Evolutionary conservation across 2,113 vertebrate genomes (phyloP).

Genomic region (Hipposideros armiger): DNA sequence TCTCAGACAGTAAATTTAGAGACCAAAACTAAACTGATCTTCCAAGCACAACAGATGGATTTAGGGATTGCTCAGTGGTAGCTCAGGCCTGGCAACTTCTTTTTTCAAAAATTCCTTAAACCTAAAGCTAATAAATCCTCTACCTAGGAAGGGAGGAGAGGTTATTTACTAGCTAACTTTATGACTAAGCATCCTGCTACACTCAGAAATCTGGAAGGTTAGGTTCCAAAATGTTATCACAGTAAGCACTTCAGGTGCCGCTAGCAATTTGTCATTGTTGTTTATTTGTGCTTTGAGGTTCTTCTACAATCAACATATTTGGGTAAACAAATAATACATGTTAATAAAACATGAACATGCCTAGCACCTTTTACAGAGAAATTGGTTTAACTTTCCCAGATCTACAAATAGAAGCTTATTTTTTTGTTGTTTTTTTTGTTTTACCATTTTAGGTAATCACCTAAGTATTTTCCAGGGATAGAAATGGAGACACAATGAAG

Average conservation of each 20-base stretch:
- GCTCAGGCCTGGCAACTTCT: conserved; percentile 9
- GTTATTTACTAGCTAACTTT: not conserved
- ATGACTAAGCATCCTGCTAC: not conserved
- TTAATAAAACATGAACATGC: conserved; percentile 8
- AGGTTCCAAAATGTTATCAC: not conserved
- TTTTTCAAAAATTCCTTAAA: conserved; percentile 38
- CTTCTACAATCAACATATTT: conserved; percentile 43
- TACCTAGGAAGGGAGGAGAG: not conserved
- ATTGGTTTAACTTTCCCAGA: conserved; percentile 36
- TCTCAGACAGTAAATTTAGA: not conserved
- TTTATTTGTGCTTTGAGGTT: conserved; percentile 40
- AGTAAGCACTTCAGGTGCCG: not conserved
- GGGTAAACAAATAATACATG: conserved; percentile 22
- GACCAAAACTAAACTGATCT: not conserved
- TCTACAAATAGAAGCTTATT: not conserved
- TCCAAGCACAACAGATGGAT: not conserved
- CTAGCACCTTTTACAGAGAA: conserved; percentile 5
- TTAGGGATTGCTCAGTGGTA: not conserved
- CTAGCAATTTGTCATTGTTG: not conserved
- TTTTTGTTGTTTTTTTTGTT: not conserved
- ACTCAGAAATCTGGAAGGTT: not conserved
- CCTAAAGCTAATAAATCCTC: not conserved
- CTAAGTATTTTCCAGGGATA: conserved; percentile 23
- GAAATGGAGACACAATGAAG: not conserved
- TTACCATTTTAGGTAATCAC: not conserved